Conservation (phyloP, 2,888 invertebrate species). For the Coremacera marginata region DNA sequence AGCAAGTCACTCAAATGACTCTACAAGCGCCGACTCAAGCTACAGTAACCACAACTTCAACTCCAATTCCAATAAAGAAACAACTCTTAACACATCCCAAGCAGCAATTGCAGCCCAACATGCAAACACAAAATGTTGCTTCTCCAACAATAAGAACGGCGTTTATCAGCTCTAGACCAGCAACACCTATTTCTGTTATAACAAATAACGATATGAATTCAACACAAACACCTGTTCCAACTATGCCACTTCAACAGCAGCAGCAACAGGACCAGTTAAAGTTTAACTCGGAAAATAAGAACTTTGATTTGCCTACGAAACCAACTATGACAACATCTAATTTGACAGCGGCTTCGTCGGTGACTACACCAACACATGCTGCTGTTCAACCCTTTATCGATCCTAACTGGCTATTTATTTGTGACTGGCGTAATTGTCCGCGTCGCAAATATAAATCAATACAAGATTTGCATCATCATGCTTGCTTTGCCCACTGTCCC, state of each 20-base stretch:
- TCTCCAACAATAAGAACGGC: neutral
- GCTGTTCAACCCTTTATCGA: conserved; percentile 55
- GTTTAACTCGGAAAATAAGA: conserved; percentile 22
- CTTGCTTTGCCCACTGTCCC: conserved; percentile 87
- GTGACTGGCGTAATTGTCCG: conserved; percentile 94
- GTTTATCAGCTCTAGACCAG: conserved; percentile 6
- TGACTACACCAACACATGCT: conserved; percentile 30
- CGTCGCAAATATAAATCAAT: conserved; percentile 81
- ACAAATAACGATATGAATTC: neutral
- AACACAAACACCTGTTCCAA: neutral
- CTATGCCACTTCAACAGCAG: neutral
- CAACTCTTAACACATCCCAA: neutral
- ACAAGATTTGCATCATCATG: conserved; percentile 88
- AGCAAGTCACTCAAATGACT: conserved; percentile 12
- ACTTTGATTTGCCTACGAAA: neutral
- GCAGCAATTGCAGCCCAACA: neutral
- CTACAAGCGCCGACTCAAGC: conserved; percentile 30
- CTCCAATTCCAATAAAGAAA: neutral
- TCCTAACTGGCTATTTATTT: conserved; percentile 75
- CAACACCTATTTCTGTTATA: conserved; percentile 4
- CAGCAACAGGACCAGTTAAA: conserved; percentile 28
- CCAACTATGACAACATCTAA: conserved; percentile 13
- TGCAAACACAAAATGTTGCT: conserved; percentile 10
- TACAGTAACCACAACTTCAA: neutral
- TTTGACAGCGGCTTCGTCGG: conserved; percentile 32